Conservation (phyloP, 1,140 invertebrate genomes). For the Drosophila sp. region DNA sequence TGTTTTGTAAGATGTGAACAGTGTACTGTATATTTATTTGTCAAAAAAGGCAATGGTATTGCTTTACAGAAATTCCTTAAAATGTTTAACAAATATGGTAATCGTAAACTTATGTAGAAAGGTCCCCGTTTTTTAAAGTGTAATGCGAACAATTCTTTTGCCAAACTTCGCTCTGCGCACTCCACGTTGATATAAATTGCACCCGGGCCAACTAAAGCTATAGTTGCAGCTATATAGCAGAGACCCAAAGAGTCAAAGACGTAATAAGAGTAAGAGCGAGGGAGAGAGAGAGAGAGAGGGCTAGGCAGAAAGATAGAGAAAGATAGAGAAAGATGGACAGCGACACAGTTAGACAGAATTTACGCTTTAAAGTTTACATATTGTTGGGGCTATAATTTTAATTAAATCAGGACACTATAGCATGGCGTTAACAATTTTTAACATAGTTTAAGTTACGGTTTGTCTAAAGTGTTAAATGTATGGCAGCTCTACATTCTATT, state of each 20-base stretch:
- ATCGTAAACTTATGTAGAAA: background rate
- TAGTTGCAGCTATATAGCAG: background rate
- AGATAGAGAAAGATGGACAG: conserved; percentile 1
- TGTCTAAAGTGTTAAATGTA: conserved; percentile 50
- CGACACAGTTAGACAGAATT: conserved; percentile 46
- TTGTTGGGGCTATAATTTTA: conserved; percentile 77
- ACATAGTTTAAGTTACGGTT: conserved; percentile 65
- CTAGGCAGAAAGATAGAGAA: background rate
- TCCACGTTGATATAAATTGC: conserved; percentile 65
- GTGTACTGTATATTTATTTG: too few species aligned
- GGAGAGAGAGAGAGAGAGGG: conserved; percentile 10
- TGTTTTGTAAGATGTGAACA: too few species aligned
- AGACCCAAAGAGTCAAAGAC: conserved; percentile 15
- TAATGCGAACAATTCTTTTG: conserved; percentile 38
- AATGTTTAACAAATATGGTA: too few species aligned
- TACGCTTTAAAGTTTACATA: conserved; percentile 78
- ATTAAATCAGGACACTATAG: conserved; percentile 69
- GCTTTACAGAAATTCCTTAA: too few species aligned
- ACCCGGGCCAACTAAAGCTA: conserved; percentile 20
- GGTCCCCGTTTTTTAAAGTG: conserved; percentile 38
- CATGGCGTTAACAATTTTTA: conserved; percentile 67
- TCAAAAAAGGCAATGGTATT: too few species aligned
- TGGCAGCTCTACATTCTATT: conserved; percentile 1
- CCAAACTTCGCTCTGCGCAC: conserved; percentile 28
- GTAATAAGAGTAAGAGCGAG: background rate